Conservation (phyloP, 2,113 vertebrate genomes). For the human (Homo sapiens) region GRCh38 chr12:69149001-69149500, state of each 20-base stretch:
- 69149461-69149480: conserved; percentile 45
- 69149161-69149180: no score
- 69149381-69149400: conserved; percentile 25
- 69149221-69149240: not conserved
- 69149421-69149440: conserved; percentile 36
- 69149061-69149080: no score
- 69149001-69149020: no score
- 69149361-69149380: conserved; percentile 34
- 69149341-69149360: conserved; percentile 15
- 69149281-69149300: not conserved
- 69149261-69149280: not conserved
- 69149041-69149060: no score
- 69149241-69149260: not conserved
- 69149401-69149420: conserved; percentile 61
- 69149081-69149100: no score
- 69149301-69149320: not conserved
- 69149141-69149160: no score
- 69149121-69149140: no score
- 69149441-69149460: conserved; percentile 57
- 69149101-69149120: no score
- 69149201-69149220: not conserved
- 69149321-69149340: not conserved
- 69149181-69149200: not conserved
- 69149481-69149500: not conserved
- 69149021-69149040: no score